These are phyloP conservation scores for Drosophila carrolli DNA, from an alignment of 1,140 invertebrate genomes.

Conservation along the genomic window DNA sequence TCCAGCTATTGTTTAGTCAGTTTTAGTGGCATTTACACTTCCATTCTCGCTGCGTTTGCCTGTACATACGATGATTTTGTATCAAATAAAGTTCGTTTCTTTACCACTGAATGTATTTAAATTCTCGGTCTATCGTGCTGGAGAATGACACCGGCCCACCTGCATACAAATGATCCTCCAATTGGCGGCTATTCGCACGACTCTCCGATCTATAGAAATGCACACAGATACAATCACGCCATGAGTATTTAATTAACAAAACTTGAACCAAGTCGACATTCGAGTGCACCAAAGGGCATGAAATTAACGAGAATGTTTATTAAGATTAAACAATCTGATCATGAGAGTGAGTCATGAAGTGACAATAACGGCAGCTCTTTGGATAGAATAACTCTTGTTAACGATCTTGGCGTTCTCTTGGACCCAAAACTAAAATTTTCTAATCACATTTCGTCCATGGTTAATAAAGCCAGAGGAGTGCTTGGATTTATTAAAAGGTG, in stretches of 20 bases:
- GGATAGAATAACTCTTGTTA: too few species aligned
- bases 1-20: conserved; percentile 43
- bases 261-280: conserved; percentile 27
- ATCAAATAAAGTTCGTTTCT: conserved; percentile 55
- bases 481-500: too few species aligned
- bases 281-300: not conserved
- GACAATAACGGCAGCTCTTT: too few species aligned
- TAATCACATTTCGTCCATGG: too few species aligned
- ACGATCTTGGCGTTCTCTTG: too few species aligned
- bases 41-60: conserved; percentile 48
- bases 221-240: conserved; percentile 10
- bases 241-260: conserved; percentile 6
- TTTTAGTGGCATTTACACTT: conserved; percentile 53
- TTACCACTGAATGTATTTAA: conserved; percentile 36
- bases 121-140: conserved; percentile 16
- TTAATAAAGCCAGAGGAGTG: too few species aligned
- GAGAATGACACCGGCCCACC: conserved; percentile 30
- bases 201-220: conserved; percentile 8
- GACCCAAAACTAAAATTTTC: too few species aligned
- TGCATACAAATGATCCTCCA: conserved; percentile 42
- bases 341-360: conserved; percentile 1
- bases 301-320: conserved; percentile 8
- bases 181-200: conserved; percentile 15
- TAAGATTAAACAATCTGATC: conserved; percentile 1
- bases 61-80: conserved; percentile 48